These are phyloP conservation scores for Nipponacmea schrenckii DNA, from an alignment of 2,888 invertebrate genomes.

Conservation along the genomic window DNA sequence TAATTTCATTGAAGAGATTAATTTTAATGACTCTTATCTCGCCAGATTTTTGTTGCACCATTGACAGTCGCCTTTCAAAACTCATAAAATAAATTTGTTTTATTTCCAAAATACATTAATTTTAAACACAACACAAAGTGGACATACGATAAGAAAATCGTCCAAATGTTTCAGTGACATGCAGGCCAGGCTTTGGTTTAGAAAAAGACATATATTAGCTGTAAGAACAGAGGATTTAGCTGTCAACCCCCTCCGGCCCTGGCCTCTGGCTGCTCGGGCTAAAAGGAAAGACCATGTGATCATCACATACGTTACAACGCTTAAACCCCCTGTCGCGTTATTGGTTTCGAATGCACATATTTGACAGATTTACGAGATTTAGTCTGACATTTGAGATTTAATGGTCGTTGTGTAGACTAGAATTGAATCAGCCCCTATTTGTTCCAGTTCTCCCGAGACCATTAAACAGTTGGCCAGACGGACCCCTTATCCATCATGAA, in stretches of 20 bases:
- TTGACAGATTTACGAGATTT: conserved; percentile 4
- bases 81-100: not conserved
- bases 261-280: not conserved
- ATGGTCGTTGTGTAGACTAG: conserved; percentile 8
- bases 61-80: conserved; percentile 1
- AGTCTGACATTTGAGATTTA: not conserved
- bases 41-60: not conserved
- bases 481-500: not conserved
- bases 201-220: conserved; percentile 1
- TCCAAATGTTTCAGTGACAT: not conserved
- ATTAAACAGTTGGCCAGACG: conserved; percentile 8
- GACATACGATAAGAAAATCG: conserved; percentile 6
- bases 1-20: too few species aligned
- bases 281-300: not conserved
- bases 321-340: conserved; percentile 1
- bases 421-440: conserved; percentile 1
- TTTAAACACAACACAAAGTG: conserved; percentile 1
- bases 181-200: not conserved
- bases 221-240: not conserved
- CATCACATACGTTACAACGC: not conserved
- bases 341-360: conserved; percentile 2
- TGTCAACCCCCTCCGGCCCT: conserved; percentile 4
- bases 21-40: not conserved
- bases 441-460: not conserved
- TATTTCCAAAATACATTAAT: not conserved